Evolutionary conservation across 2,113 vertebrate genomes (phyloP).

Genomic region (Muntiacus reevesi): DNA sequence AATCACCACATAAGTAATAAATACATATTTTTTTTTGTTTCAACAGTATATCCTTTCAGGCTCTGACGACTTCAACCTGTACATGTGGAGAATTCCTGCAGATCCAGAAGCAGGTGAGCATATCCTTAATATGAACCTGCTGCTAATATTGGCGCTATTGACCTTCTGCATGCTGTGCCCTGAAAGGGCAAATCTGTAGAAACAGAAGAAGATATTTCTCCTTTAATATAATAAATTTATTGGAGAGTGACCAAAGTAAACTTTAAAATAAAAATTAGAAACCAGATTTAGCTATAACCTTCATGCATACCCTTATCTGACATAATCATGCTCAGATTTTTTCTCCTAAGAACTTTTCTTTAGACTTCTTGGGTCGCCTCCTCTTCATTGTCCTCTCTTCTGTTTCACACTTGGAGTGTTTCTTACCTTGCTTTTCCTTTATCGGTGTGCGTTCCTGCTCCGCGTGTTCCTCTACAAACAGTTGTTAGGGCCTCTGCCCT

Average conservation of each 20-base stretch:
- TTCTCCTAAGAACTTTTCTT: neutral
- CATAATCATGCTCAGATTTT: neutral
- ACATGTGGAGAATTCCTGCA: slow-evolving; percentile 99
- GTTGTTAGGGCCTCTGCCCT: neutral
- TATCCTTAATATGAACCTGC: neutral
- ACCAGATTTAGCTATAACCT: slow-evolving; percentile 11
- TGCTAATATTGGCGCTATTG: neutral
- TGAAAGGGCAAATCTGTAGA: neutral
- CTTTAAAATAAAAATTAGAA: slow-evolving; percentile 48
- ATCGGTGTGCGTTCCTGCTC: neutral
- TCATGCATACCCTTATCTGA: neutral
- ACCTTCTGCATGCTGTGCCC: neutral
- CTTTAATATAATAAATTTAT: neutral
- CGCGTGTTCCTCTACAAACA: neutral
- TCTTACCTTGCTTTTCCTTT: slow-evolving; percentile 22
- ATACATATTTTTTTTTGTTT: slow-evolving; percentile 70
- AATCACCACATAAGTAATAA: neutral
- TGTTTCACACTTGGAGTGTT: slow-evolving; percentile 23
- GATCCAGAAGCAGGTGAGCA: slow-evolving; percentile 94
- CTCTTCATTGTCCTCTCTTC: neutral
- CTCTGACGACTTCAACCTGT: slow-evolving; percentile 99
- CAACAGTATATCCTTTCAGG: slow-evolving; percentile 97
- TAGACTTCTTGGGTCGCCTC: neutral
- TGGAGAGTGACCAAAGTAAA: neutral
- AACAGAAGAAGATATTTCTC: neutral